Percentiles rank a stretch among this genome's conserved stretches.
These are phyloP conservation scores for Limnephilus marmoratus DNA, from an alignment of 2,888 invertebrate species.

Conservation along the genomic window DNA sequence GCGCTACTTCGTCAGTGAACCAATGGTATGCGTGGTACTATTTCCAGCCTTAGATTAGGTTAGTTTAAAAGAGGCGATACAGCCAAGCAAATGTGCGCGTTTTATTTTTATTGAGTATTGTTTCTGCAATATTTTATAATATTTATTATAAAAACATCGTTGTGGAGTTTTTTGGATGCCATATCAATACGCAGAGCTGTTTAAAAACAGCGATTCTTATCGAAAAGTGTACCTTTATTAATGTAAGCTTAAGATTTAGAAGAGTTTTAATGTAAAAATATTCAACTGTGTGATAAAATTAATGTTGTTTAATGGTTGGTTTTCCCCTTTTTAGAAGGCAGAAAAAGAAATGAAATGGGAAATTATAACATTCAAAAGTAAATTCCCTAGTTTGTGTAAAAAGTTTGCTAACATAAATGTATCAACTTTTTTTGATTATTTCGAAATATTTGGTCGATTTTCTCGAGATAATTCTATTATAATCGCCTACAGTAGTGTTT, in stretches of 20 bases:
- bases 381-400: not conserved
- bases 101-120: too few species aligned
- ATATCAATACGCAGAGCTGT: not conserved
- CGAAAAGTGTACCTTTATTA: constrained; percentile 26
- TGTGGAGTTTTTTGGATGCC: not conserved
- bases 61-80: too few species aligned
- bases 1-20: too few species aligned
- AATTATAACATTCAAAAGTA: not conserved
- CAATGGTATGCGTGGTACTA: too few species aligned
- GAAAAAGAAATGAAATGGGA: not conserved
- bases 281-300: constrained; percentile 1
- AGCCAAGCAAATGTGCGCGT: too few species aligned
- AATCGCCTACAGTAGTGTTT: not conserved
- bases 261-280: not conserved
- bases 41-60: not conserved
- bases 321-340: not conserved
- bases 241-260: not conserved
- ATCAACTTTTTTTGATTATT: not conserved
- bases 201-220: not conserved
- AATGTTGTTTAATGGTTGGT: not conserved
- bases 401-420: not conserved
- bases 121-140: not conserved
- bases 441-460: not conserved
- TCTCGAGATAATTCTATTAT: not conserved
- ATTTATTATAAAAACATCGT: too few species aligned